Conservation (phyloP, 2,797 vertebrate genomes). For the Moxostoma hubbsi region DNA sequence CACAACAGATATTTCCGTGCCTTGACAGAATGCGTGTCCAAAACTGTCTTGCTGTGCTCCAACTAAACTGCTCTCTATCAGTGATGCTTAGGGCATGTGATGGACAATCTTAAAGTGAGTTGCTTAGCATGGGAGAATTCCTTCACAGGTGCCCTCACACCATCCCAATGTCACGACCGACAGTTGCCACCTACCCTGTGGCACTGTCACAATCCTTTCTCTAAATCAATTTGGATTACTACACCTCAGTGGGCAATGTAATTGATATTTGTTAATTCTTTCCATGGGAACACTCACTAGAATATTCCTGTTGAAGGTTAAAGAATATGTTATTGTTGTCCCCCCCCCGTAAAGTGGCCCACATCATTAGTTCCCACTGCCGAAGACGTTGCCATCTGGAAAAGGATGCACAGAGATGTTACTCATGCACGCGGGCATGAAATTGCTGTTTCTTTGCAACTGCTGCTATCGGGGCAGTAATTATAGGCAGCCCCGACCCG, state of each 20-base stretch:
- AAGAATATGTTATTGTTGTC: slow-evolving; percentile 98
- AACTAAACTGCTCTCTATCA: background rate
- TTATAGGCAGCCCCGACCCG: slow-evolving; percentile 88
- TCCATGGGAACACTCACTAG: slow-evolving; percentile 94
- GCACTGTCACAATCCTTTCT: slow-evolving; percentile 99
- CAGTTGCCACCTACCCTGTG: slow-evolving; percentile 85
- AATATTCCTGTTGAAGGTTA: slow-evolving; percentile 99
- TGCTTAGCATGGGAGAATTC: slow-evolving; percentile 53
- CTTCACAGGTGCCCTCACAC: slow-evolving; percentile 72
- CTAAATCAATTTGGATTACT: slow-evolving; percentile 99
- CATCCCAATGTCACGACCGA: slow-evolving; percentile 75
- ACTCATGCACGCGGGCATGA: slow-evolving; percentile 99
- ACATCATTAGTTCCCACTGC: slow-evolving; percentile 99
- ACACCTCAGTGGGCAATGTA: slow-evolving; percentile 99
- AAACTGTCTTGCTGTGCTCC: background rate
- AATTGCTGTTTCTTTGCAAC: slow-evolving; percentile 94
- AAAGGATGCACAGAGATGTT: slow-evolving; percentile 85
- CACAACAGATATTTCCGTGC: background rate
- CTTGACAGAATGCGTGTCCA: background rate
- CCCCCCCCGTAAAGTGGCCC: slow-evolving; percentile 92
- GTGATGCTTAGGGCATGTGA: background rate
- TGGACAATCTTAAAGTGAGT: background rate
- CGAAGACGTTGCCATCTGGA: slow-evolving; percentile 99
- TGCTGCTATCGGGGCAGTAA: slow-evolving; percentile 88
- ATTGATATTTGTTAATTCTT: slow-evolving; percentile 99